Base-by-base conservation (phyloP, 1,140 invertebrate species). In the Cotesia vestalis region DNA sequence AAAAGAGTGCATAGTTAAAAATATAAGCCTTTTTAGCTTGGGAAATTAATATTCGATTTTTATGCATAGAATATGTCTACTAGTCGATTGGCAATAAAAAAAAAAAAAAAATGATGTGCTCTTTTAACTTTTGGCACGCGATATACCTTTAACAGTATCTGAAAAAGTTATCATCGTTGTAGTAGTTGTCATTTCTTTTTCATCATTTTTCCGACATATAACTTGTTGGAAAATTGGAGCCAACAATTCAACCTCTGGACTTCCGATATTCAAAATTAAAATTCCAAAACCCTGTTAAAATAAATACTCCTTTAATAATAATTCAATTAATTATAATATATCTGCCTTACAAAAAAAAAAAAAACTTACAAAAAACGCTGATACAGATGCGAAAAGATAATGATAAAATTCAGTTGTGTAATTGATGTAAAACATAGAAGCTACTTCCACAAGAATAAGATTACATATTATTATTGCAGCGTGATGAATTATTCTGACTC, bases 381-480 rank as follows among this genome's bases (percentile, higher is more conserved):
- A 88, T 64, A 88, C 82, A 66, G 89, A 85, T 71, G 89, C 88
- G 72, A 91, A 91, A 69, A 89, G 80, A 77, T 91, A 90, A 76
- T 89, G 88, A 79, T 86, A 89, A 74, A 88, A 85, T 73, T 88
- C 83, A 73, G 88, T 86, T 62, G 84, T 84, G 61, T 88, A 86
- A 86, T 91, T 91, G 76, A 90, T 87, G 79, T 91, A 91, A 76
- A 89, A 85, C 69, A 91, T 87, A 73, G 90, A 90, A 69, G 89
- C 86, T 51, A 88, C 83, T 74, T 89, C 88, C 83, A 88, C 88
- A 59, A 86, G 82, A 35, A 90, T 83, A 68, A 90, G 89, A 66
- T 88, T 83, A 72, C 88, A 81, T 76, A 91, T 88, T 71, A 91
- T 84, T 57, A 88, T 82, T 51, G 88, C 89, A n/a, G 89, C 88